Evolutionary conservation across 2,888 invertebrate species (phyloP).

Genomic region (Meloe dianella): DNA sequence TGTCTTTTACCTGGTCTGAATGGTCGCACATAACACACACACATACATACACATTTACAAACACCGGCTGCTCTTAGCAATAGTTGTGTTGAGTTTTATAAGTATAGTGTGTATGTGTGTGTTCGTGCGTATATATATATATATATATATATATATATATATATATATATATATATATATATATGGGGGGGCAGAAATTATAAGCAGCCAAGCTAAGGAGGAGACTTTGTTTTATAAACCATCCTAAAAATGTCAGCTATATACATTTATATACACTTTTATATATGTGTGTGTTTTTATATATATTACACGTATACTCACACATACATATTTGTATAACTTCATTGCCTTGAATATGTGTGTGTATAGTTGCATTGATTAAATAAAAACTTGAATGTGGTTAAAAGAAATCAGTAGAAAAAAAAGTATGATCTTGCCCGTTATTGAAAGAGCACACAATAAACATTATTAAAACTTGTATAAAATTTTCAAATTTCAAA

Average conservation of each 20-base stretch:
- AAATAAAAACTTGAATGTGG: conserved; percentile 9
- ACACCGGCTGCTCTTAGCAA: conserved; percentile 32
- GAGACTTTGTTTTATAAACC: conserved; percentile 54
- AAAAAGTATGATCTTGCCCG: neutral
- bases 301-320: conserved; percentile 5
- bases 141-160: neutral
- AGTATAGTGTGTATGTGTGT: neutral
- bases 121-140: neutral
- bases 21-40: conserved; percentile 45
- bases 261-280: conserved; percentile 14
- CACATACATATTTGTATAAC: conserved; percentile 2
- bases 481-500: neutral
- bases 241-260: conserved; percentile 56
- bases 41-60: conserved; percentile 21
- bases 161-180: neutral
- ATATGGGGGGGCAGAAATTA: conserved; percentile 12
- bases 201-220: conserved; percentile 42
- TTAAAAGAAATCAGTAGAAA: conserved; percentile 2
- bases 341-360: conserved; percentile 29
- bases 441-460: neutral
- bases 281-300: conserved; percentile 11
- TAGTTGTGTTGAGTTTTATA: conserved; percentile 18
- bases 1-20: conserved; percentile 54
- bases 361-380: conserved; percentile 23
- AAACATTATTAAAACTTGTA: neutral